phyloP scores from a whole-genome alignment of 1,140 invertebrate genomes.

The Carcinoscorpius rotundicauda region DNA sequence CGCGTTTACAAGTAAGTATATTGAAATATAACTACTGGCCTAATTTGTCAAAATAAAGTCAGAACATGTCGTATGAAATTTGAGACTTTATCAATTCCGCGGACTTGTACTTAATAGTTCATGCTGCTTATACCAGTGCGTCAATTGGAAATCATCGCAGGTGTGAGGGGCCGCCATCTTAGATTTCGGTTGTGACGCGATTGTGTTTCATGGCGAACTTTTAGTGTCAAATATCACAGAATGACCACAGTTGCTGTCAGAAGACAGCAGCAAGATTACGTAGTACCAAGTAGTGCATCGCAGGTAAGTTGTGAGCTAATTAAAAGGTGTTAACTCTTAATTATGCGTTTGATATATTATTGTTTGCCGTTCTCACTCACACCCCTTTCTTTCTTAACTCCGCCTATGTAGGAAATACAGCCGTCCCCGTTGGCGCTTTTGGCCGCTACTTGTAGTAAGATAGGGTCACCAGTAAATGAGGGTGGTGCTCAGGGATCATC shows the following conservation, averaged over 20 bases:
- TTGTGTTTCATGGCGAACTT: slow-evolving; percentile 1
- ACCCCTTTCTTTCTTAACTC: slow-evolving; percentile 22
- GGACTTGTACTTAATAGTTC: slow-evolving; percentile 5
- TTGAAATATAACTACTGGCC: no score
- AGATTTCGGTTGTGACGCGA: slow-evolving; percentile 8
- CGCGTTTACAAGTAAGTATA: no score
- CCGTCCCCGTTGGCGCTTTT: slow-evolving; percentile 57
- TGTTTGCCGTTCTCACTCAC: slow-evolving; percentile 17
- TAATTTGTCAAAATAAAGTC: no score
- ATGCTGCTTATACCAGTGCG: slow-evolving; percentile 12
- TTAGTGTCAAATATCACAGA: slow-evolving; percentile 12
- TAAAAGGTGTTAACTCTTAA: not conserved
- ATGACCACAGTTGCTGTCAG: slow-evolving; percentile 20
- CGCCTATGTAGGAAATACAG: slow-evolving; percentile 25
- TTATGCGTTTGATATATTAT: not conserved
- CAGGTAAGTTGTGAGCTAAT: slow-evolving; percentile 18
- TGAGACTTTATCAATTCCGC: slow-evolving; percentile 6
- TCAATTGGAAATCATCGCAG: slow-evolving; percentile 4
- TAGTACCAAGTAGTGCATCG: slow-evolving; percentile 22
- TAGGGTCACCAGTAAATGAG: slow-evolving; percentile 38
- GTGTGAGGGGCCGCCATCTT: slow-evolving; percentile 12
- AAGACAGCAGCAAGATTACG: slow-evolving; percentile 22
- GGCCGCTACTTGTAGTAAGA: slow-evolving; percentile 61
- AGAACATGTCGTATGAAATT: not conserved
- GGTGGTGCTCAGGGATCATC: slow-evolving; percentile 20